Conservation (phyloP, 2,113 vertebrate species). For the Salvelinus namaycush region DNA sequence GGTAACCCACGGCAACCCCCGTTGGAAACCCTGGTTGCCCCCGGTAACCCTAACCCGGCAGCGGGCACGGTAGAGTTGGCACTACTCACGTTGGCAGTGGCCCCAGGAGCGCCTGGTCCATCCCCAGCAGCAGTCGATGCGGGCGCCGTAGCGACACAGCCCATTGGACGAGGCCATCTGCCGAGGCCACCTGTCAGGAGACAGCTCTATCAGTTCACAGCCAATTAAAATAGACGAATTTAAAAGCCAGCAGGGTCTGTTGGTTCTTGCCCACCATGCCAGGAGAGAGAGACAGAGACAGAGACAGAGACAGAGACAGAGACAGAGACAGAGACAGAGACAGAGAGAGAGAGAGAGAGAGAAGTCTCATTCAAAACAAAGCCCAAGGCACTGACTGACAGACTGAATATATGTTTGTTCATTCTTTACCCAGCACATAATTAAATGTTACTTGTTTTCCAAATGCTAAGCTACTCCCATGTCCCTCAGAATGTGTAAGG, state of each 20-base stretch:
- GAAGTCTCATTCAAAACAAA: too few relatives aligned
- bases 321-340: background rate
- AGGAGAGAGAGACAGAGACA: background rate
- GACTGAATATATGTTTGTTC: too few relatives aligned
- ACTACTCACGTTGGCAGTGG: conserved; percentile 96
- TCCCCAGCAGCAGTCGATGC: conserved; percentile 98
- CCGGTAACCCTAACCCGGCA: conserved; percentile 37
- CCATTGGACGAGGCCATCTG: conserved; percentile 85
- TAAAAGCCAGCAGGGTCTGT: background rate
- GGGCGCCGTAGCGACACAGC: conserved; percentile 88
- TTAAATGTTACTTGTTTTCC: too few relatives aligned
- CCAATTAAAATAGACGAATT: background rate
- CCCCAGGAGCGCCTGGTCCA: conserved; percentile 90
- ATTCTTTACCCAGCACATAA: too few relatives aligned
- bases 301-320: too few relatives aligned
- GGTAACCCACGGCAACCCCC: conserved; percentile 58
- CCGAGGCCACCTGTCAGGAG: conserved; percentile 86
- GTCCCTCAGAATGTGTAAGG: too few relatives aligned
- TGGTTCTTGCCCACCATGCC: background rate
- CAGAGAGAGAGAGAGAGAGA: too few relatives aligned
- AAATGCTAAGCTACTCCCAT: too few relatives aligned
- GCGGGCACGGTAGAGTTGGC: conserved; percentile 28
- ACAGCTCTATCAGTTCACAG: conserved; percentile 25
- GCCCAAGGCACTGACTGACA: too few relatives aligned
- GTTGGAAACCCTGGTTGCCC: conserved; percentile 61